Percentiles rank a stretch among this genome's conserved stretches.
Conservation (phyloP, 2,113 vertebrate genomes). For the Indri indri region DNA sequence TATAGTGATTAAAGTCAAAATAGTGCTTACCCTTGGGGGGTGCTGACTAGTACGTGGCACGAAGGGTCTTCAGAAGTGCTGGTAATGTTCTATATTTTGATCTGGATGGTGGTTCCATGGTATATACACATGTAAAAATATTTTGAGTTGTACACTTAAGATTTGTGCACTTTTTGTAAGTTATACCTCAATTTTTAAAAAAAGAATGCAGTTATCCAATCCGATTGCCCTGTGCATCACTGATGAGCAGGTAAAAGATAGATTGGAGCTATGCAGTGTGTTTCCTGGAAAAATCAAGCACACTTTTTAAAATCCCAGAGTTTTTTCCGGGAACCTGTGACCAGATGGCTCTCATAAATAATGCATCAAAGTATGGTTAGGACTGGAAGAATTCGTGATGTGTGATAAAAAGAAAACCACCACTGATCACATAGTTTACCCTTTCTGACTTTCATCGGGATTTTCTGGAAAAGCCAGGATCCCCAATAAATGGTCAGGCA, state of each 20-base stretch:
- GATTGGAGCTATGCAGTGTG: neutral
- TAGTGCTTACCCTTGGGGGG: neutral
- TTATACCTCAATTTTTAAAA: neutral
- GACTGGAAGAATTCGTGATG: slow-evolving; percentile 75
- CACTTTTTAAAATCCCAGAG: slow-evolving; percentile 60
- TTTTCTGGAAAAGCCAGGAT: slow-evolving; percentile 44
- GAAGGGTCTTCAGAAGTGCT: neutral
- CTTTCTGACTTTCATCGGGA: slow-evolving; percentile 43
- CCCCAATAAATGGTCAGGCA: neutral
- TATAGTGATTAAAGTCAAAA: neutral
- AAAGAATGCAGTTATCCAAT: slow-evolving; percentile 12
- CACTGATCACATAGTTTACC: slow-evolving; percentile 55
- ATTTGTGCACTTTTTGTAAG: slow-evolving; percentile 1
- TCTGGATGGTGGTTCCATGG: neutral
- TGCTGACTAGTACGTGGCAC: neutral
- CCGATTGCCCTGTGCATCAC: neutral
- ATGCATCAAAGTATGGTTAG: slow-evolving; percentile 79
- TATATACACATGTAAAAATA: neutral
- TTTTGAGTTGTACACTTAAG: neutral
- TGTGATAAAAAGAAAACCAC: slow-evolving; percentile 73
- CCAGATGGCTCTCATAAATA: slow-evolving; percentile 85
- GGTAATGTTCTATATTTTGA: neutral
- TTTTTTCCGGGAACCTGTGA: slow-evolving; percentile 76
- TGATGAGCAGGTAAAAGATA: neutral
- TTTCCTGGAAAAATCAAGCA: slow-evolving; percentile 55